Base-by-base conservation (phyloP, 1,140 invertebrate species). In the Magallana angulata region DNA sequence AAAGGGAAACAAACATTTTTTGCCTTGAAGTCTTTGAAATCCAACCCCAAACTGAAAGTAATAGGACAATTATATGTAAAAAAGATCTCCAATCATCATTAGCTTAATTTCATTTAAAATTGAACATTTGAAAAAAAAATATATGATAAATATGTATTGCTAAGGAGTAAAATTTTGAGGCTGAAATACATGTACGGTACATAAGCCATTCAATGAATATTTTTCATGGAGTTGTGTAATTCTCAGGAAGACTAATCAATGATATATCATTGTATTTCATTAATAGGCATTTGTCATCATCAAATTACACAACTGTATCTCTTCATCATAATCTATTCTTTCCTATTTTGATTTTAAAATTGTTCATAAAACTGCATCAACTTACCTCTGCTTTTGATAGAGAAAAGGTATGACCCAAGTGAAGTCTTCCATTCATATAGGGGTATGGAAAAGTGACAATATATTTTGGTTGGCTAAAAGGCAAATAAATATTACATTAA, bases 341-440 rank as follows among this genome's bases (percentile, higher is more conserved):
- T 48, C 5, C 36, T 4, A 48, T 0, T 48, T 48, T 48, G 2
- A 3, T 5, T 48, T 48, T 48, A 48, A 48, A 48, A 48, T 48
- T 48, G 2, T 48, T 4, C 36, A 48, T 48, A 48, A 48, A 48
- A 48, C 36, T 48, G 36, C 36, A 58, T 57, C 82, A 88, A 56
- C 90, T 92, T 92, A 96, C 96, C 92, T 99, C 99, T 95, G 98
- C 98, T 96, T 99, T 99, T 62, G 98, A 98, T 57, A 99, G 93
- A 16, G 98, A 98, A 96, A 99, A 99, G 8, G 98, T 98, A 94
- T 99, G 99, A 0, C 99, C 99, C 82, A 99, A 95, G 96, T 99
- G 99, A 84, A 99, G 96, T 76, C 97, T 96, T 56, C 99, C 99
- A 96, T 99, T 99, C 99, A 99, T 99, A 92, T 99, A 99, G 0